Evolutionary conservation across 2,797 vertebrate species (phyloP), one percentile per base, ranked within the genome.

Genomic region (Pseudocheirus occidentalis): DNA sequence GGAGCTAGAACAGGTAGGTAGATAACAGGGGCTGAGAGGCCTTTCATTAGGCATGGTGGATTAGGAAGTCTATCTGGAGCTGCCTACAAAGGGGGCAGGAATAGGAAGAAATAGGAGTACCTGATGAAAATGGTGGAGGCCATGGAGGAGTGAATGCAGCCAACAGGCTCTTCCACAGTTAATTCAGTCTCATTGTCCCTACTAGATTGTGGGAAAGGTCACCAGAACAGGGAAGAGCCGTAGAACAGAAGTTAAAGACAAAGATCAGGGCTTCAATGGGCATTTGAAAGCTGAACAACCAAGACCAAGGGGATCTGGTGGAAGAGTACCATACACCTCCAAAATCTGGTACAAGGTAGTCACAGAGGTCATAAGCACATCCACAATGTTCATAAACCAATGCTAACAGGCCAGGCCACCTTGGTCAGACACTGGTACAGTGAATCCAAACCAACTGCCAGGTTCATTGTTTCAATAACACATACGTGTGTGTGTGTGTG

Each of bases 381-480:
- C 99, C 0, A 99, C 98, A 10, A 99, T 99, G 0, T 99, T 99
- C 96, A 94, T 99, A 99, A 50, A 99, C 98, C 95, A 99, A 98
- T 0, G 99, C 99, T 90, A 99, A 98, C 98, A 99, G 98, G 96
- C 99, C 99, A 95, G 99, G 99, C 55, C 95, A 99, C 99, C 99
- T 99, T 99, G 52, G 99, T 98, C 96, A 99, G 98, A 97, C 98
- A 99, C 98, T 99, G 99, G 97, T 99, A 99, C 98, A 99, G 98
- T 91, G 99, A 98, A 3, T 98, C 96, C 95, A 99, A 98, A 99
- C 98, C 13, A 99, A 99, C 96, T 99, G 99, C 99, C 99, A 99
- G 5, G 98, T 62, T 0, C 99, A 98, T 95, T 99, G 99, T 97
- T 99, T 99, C 98, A 99, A 98, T 91, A 99, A 99, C 91, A 99